Evolutionary conservation across 2,888 invertebrate species (phyloP).

Genomic region (Opisthograptis luteolata): DNA sequence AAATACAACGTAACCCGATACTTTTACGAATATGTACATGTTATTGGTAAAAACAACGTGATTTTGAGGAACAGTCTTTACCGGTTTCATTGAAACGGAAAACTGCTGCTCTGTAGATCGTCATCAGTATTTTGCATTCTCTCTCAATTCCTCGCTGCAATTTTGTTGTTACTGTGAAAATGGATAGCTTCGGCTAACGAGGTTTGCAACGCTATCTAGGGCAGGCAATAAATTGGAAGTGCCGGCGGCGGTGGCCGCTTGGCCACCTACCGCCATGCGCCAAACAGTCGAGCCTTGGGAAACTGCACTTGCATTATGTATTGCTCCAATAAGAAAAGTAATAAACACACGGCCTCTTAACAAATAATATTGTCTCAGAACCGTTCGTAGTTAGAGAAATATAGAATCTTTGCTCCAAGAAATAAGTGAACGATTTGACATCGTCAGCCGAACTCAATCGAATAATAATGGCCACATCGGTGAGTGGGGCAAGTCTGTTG

Average conservation of each 20-base stretch:
- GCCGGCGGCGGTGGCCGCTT: slow-evolving; percentile 15
- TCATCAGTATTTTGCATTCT: neutral
- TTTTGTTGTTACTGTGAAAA: neutral
- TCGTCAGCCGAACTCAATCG: neutral
- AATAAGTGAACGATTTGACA: slow-evolving; percentile 4
- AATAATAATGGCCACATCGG: neutral
- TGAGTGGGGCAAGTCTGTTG: neutral
- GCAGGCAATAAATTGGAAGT: slow-evolving; percentile 31
- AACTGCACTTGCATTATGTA: slow-evolving; percentile 19
- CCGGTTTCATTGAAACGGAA: neutral
- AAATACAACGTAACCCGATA: slow-evolving; percentile 14
- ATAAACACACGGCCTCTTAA: neutral
- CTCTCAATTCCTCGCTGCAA: neutral
- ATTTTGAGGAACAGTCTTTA: neutral
- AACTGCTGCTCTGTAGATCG: neutral
- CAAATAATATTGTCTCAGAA: neutral
- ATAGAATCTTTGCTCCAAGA: neutral
- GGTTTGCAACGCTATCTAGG: slow-evolving; percentile 18
- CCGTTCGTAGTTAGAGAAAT: neutral
- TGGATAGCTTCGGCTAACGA: slow-evolving; percentile 8
- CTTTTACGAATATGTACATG: neutral
- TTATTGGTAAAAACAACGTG: neutral
- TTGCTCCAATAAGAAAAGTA: slow-evolving; percentile 5
- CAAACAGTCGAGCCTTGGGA: slow-evolving; percentile 15
- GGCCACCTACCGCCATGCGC: neutral